A percentile compares a stretch with the other conserved stretches of the same genome.
Conservation (phyloP, 2,797 vertebrate genomes). For the Hylomyscus alleni region DNA sequence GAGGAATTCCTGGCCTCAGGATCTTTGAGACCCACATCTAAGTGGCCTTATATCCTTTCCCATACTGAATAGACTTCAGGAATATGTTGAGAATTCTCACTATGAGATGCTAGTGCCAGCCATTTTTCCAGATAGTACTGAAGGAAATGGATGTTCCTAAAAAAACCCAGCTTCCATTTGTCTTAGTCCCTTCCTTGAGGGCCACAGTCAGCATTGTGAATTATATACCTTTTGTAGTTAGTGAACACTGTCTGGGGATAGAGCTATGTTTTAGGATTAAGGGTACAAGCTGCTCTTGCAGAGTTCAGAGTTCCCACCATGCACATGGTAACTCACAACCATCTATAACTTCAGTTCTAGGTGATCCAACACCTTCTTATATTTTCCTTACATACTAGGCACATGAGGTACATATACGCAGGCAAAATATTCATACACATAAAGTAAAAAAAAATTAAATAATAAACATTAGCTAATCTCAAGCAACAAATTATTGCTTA, state of each 20-base stretch:
- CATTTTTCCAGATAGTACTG: conserved; percentile 35
- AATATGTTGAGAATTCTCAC: background rate
- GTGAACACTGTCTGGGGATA: background rate
- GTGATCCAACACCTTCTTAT: background rate
- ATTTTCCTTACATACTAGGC: background rate
- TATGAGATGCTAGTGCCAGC: background rate
- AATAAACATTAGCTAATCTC: background rate
- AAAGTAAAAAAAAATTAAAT: background rate
- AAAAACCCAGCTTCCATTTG: conserved; percentile 8
- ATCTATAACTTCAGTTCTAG: background rate
- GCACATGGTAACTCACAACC: background rate
- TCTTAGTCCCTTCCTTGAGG: background rate
- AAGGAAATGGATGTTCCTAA: conserved; percentile 4
- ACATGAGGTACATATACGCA: too few species aligned
- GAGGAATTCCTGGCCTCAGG: background rate
- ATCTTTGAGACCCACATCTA: background rate
- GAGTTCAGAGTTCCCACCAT: background rate
- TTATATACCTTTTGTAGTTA: background rate
- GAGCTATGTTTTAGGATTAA: background rate
- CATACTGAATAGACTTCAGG: background rate
- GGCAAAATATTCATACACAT: background rate
- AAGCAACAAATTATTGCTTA: background rate
- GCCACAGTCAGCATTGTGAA: background rate
- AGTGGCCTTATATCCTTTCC: background rate
- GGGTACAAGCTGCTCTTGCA: background rate